Conservation (phyloP, 2,113 vertebrate genomes). For the Blennius ocellaris region DNA sequence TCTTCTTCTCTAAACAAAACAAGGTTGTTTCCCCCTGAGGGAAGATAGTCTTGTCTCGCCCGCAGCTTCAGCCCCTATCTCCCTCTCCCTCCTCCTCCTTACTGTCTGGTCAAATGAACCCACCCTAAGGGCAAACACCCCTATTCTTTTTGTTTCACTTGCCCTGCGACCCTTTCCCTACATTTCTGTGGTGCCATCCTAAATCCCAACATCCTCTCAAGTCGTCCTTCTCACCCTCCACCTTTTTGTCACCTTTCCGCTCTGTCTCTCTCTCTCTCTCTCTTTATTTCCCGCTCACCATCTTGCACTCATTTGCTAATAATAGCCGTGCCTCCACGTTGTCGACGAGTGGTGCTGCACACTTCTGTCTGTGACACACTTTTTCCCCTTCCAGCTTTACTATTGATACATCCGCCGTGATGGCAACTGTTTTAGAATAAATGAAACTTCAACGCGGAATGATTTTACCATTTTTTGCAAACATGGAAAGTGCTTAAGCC, state of each 20-base stretch:
- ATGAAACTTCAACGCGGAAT: too few relatives aligned
- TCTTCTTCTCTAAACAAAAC: slow-evolving; percentile 78
- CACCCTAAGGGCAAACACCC: slow-evolving; percentile 38
- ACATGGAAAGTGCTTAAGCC: too few relatives aligned
- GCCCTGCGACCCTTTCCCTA: slow-evolving; percentile 14
- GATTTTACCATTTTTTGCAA: too few relatives aligned
- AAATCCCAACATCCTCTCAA: slow-evolving; percentile 42
- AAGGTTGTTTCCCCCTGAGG: slow-evolving; percentile 60
- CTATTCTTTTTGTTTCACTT: slow-evolving; percentile 47
- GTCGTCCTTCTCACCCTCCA: slow-evolving; percentile 18
- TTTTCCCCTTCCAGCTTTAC: slow-evolving; percentile 1
- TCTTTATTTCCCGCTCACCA: slow-evolving; percentile 36
- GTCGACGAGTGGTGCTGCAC: slow-evolving; percentile 32
- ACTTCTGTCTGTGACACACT: slow-evolving; percentile 36
- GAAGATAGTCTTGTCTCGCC: slow-evolving; percentile 82
- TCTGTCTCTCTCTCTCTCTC: neutral
- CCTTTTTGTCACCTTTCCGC: slow-evolving; percentile 41
- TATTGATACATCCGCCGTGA: too few relatives aligned
- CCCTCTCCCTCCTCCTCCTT: slow-evolving; percentile 40
- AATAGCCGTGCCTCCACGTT: slow-evolving; percentile 53
- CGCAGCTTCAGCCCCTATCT: slow-evolving; percentile 66
- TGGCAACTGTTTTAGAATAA: too few relatives aligned
- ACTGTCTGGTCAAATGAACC: slow-evolving; percentile 45
- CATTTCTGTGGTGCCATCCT: slow-evolving; percentile 14
- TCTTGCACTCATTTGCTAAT: slow-evolving; percentile 42